Base-by-base conservation (phyloP, 1,140 invertebrate genomes). In the Nasonia giraulti region DNA sequence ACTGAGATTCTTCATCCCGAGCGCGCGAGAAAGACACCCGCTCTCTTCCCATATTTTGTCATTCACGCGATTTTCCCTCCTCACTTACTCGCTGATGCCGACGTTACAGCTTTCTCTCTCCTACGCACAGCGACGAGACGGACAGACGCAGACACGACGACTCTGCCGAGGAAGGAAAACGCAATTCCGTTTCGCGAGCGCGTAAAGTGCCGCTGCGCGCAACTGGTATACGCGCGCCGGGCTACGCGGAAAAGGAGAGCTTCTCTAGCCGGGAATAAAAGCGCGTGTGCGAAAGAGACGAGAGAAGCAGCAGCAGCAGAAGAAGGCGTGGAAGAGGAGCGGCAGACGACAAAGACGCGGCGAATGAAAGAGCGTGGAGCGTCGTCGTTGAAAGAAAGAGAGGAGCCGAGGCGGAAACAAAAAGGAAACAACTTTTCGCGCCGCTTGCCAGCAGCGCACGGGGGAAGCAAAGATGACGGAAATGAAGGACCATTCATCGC, bases 401-500 rank as follows among this genome's bases (percentile, higher is more conserved):
- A 85, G 66, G 76, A 33, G 23, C 7, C 20, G 68, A 68, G 76
- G n/a, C 27, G 66, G 62, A 80, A 84, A 62, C 47, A 82, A 76
- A 62, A 88, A 79, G 74, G 79, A 68, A 75, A 80, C 44, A 73
- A 66, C 79, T 47, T 80, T 80, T 37, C 68, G 37, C 33, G 37
- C 44, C n/a, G 66, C 79, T 71, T 80, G 76, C 44, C 33, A 47
- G 66, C 55, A 44, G 44, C 27, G n/a, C 83, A 47, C 68, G 31
- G 37, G 40, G 14, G 37, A 6, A 20, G 11, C 40, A 87, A 79
- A 83, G 66, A 47, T 66, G 31, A 68, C 47, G 68, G 71, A 84
- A 83, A 87, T 80, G 75, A 69, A 80, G 80, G 82, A 71, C 66
- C 71, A 85, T 71, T 85, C 75, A 85, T n/a, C 50, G 68, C 23